Evolutionary conservation across 2,797 vertebrate species (phyloP), one percentile per base, ranked within the genome.

Genomic region (Danio jaintianensis): DNA sequence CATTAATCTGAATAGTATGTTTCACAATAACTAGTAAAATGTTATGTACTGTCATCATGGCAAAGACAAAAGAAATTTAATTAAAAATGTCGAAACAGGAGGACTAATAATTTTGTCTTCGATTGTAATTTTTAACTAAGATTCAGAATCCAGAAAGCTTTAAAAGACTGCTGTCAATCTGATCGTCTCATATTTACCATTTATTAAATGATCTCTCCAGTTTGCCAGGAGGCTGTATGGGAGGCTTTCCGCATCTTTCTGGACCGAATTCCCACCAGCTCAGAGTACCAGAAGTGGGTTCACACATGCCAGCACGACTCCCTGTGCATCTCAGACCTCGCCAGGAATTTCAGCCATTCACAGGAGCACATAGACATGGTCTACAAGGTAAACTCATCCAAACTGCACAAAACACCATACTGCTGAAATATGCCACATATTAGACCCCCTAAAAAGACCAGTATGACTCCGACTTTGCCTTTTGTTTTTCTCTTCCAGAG

Each of bases 141-240:
- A n/a, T n/a, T n/a, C n/a, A n/a, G n/a, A 9, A 38, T 38, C 1
- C 29, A 18, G 16, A 52, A 69, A 7, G 0, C n/a, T 29, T 9
- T 4, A 7, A 6, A 56, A 40, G 58, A 38, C 45, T 56, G 3
- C 50, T 2, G 16, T 52, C 4, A 9, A 7, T 18, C 58, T 2
- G 6, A 12, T 47, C 5, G 8, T 20, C 16, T 18, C 36, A 58
- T 10, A 67, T 5, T 11, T 75, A 29, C n/a, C n/a, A 22, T 56
- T 70, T 79, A 11, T 62, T n/a, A 7, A 36, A 62, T 52, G 52
- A 6, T 38, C 29, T 61, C 40, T 62, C 85, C 91, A 98, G 96
- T 98, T 47, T 98, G 97, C 86, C 98, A 98, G 92, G 96, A 98
- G 90, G 96, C 94, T 0, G 95, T 97, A 13, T 98, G 97, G 97